Percentiles rank a stretch among this genome's conserved stretches.
Evolutionary conservation across 2,113 vertebrate species (phyloP).

Genomic region (Crotalus viridis): DNA sequence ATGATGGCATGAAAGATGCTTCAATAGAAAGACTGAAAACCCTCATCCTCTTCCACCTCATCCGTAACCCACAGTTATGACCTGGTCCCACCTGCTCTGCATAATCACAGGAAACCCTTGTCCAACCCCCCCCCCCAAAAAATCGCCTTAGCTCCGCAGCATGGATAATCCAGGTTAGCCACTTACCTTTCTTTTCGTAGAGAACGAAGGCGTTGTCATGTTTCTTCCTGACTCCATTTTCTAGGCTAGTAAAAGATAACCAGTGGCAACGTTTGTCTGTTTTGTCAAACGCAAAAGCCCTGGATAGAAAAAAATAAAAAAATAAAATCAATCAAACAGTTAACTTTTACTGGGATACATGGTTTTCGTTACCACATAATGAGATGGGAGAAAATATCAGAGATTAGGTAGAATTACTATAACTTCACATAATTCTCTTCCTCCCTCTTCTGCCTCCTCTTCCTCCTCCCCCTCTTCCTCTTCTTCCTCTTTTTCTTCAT

Average conservation of each 20-base stretch:
- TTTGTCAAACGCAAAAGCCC: conserved; percentile 83
- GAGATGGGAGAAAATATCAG: neutral
- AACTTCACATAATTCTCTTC: neutral
- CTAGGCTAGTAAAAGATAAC: conserved; percentile 91
- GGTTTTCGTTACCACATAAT: conserved; percentile 17
- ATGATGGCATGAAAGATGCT: neutral
- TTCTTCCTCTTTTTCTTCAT: no score
- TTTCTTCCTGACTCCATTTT: conserved; percentile 80
- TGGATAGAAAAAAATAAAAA: conserved; percentile 74
- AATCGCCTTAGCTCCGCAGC: neutral
- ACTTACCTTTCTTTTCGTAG: conserved; percentile 96
- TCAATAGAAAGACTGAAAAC: neutral
- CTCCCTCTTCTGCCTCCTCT: no score
- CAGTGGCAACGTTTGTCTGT: conserved; percentile 85
- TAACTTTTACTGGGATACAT: conserved; percentile 52
- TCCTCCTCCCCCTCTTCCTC: no score
- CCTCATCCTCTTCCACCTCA: neutral
- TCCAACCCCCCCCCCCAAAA: neutral
- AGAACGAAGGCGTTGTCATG: conserved; percentile 87
- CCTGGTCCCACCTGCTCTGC: neutral
- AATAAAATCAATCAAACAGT: conserved; percentile 62
- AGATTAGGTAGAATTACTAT: neutral
- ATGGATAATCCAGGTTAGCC: conserved; percentile 19
- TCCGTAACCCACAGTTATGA: neutral
- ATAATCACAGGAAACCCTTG: neutral